phyloP scores from a whole-genome alignment of 2,113 vertebrate species.

The Cottus gobio region DNA sequence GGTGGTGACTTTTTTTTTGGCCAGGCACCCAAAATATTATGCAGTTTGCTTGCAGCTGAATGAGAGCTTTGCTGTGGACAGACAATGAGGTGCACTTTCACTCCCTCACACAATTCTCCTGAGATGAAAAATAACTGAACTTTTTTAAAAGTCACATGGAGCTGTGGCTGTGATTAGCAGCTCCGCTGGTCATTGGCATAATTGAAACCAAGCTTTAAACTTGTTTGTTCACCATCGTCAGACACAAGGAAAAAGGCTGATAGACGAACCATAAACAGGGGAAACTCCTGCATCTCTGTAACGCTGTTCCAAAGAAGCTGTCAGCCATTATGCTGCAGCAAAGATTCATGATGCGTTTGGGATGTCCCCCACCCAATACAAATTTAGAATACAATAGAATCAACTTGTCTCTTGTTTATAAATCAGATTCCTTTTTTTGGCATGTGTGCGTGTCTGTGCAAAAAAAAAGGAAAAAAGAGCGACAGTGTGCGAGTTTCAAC shows the following conservation, averaged over 20 bases:
- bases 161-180: slow-evolving; percentile 24
- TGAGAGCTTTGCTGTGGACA: no score
- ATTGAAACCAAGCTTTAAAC: slow-evolving; percentile 25
- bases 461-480: background rate
- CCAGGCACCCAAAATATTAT: no score
- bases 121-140: no score
- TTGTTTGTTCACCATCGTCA: slow-evolving; percentile 36
- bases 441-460: slow-evolving; percentile 9
- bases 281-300: slow-evolving; percentile 24
- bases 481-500: slow-evolving; percentile 24
- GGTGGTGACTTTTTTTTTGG: no score
- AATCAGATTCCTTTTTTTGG: slow-evolving; percentile 47
- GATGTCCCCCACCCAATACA: slow-evolving; percentile 36
- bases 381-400: slow-evolving; percentile 71
- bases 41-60: no score
- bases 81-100: no score
- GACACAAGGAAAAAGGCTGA: background rate
- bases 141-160: slow-evolving; percentile 49
- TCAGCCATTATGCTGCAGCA: background rate
- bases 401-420: slow-evolving; percentile 51
- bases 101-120: no score
- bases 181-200: slow-evolving; percentile 17
- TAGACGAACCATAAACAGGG: slow-evolving; percentile 42
- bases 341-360: slow-evolving; percentile 51
- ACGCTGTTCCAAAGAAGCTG: slow-evolving; percentile 10